Evolutionary conservation across 1,140 invertebrate species (phyloP), one percentile per base, ranked within the genome.

Genomic region (Nilaparvata lugens): DNA sequence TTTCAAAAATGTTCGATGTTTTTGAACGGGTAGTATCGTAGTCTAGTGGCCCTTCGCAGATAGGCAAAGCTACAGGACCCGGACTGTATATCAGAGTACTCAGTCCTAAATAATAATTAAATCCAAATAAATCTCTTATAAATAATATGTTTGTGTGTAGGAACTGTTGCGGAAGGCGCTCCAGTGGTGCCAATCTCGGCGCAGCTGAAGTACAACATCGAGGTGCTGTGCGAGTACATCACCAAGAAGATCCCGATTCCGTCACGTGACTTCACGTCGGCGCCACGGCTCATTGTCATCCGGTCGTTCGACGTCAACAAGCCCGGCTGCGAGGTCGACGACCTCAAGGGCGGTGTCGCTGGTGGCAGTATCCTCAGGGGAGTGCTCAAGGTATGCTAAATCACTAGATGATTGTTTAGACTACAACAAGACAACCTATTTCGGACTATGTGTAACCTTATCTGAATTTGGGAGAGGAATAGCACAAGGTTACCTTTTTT

Each of bases 241-340:
- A 89, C 87, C 2, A 98, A 98, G 74, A 98, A 98, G 73, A 98
- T 99, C 70, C 97, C 97, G 1, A 86, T 99, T 55, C 97, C 97
- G 11, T 66, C 90, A 58, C 78, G 97, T 61, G 95, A 99, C 74
- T 99, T 99, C 70, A 88, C 89, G 4, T 94, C 94, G 4, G 83
- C 91, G 52, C 96, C 97, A n/a, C 84, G 95, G 64, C 81, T 99
- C 63, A 99, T 99, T 71, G 95, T 99, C 31, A 98, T 99, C 71
- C 82, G 97, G 64, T 99, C 96, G 9, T 99, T 99, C 76, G 97
- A 99, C 77, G 97, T 99, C 0, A 99, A 99, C 76, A 99, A 99
- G 76, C 97, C 97, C 18, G 97, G 97, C 25, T 97, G 95, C 75
- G 97, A 99, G 77, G 96, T 99, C 0, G 93, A 97, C 65, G 95